Evolutionary conservation across 2,888 invertebrate species (phyloP).

Genomic region (Phanerotoma sp.): DNA sequence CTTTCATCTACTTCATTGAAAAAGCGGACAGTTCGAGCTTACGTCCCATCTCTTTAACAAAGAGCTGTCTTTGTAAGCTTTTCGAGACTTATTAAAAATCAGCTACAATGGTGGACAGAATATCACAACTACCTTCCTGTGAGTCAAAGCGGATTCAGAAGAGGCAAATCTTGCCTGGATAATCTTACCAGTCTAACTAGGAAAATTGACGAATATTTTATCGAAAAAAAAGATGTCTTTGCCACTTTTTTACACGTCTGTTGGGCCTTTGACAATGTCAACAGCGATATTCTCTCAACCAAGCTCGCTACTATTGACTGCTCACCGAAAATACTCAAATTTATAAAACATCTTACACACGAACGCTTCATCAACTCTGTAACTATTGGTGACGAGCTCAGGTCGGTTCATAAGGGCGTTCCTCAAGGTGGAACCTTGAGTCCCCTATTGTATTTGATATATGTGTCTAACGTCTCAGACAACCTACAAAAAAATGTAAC

Average conservation of each 20-base stretch:
- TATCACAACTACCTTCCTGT: not conserved
- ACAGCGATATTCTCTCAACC: not conserved
- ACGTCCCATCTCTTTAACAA: not conserved
- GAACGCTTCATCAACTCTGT: not conserved
- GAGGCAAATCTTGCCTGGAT: not conserved
- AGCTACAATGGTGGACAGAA: slow-evolving; percentile 1
- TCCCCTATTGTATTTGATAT: not conserved
- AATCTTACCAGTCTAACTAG: not conserved
- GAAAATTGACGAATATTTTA: not conserved
- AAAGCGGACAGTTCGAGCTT: not conserved
- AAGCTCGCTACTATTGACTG: not conserved
- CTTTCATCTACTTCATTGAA: not conserved
- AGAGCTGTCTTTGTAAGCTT: slow-evolving; percentile 2
- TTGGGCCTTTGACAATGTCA: slow-evolving; percentile 1
- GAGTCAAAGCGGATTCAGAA: not conserved
- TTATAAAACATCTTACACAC: not conserved
- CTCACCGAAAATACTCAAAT: not conserved
- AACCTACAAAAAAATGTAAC: not conserved
- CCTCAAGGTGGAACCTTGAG: not conserved
- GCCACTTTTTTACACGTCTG: not conserved
- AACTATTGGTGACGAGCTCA: not conserved
- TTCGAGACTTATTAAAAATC: not conserved
- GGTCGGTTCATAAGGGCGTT: not conserved
- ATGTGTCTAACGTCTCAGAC: not conserved
- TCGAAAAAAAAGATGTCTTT: not conserved